Evolutionary conservation across 2,888 invertebrate species (phyloP).

Genomic region (Cosmorhoe ocellata): DNA sequence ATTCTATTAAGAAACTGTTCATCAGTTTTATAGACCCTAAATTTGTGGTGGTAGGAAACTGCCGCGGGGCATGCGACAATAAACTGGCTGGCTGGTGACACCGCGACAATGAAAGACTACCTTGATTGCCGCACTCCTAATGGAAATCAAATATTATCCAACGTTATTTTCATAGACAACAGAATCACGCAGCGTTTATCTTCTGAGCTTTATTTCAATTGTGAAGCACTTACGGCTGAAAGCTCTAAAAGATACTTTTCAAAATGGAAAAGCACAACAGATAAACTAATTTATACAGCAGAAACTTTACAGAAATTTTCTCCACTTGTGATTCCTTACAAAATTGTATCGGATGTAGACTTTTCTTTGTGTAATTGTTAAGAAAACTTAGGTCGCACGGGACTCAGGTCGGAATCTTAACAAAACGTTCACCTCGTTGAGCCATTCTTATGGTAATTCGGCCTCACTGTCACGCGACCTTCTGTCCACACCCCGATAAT

Average conservation of each 20-base stretch:
- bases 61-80: conserved; percentile 69
- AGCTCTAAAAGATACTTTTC: no score
- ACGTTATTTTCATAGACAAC: conserved; percentile 8
- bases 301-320: conserved; percentile 3
- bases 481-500: conserved; percentile 78
- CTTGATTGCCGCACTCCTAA: conserved; percentile 49
- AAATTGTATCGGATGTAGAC: conserved; percentile 21
- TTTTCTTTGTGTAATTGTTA: conserved; percentile 54
- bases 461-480: conserved; percentile 73
- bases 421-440: conserved; percentile 73
- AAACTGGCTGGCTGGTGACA: conserved; percentile 68
- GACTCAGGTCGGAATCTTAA: conserved; percentile 62
- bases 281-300: background rate
- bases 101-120: conserved; percentile 64
- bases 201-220: background rate
- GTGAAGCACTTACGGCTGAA: no score
- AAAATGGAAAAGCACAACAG: background rate
- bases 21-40: conserved; percentile 78
- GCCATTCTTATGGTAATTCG: conserved; percentile 77
- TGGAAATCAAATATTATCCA: conserved; percentile 48
- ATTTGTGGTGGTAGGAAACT: conserved; percentile 73
- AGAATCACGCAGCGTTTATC: conserved; percentile 4
- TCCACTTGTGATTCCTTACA: conserved; percentile 10
- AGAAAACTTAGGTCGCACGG: conserved; percentile 59
- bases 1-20: conserved; percentile 71